Conservation (phyloP, 2,797 vertebrate genomes). For the Lycodopsis pacificus region DNA sequence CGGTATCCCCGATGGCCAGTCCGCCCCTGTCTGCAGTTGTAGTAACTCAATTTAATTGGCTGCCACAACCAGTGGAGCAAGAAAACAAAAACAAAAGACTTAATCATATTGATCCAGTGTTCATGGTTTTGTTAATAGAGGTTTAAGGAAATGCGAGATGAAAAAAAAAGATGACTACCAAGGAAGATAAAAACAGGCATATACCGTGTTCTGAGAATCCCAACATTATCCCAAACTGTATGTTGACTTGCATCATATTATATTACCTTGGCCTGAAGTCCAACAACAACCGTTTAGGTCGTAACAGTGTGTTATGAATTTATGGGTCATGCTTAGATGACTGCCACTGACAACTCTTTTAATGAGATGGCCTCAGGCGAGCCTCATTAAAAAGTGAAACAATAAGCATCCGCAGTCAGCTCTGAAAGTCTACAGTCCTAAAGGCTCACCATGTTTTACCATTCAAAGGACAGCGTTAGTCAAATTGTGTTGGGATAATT, state of each 20-base stretch:
- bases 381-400: conserved; percentile 53
- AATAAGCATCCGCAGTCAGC: conserved; percentile 41
- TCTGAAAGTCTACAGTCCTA: conserved; percentile 21
- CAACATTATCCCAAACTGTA: background rate
- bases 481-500: conserved; percentile 26
- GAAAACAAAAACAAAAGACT: conserved; percentile 55
- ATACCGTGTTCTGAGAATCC: conserved; percentile 1
- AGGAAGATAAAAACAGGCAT: conserved; percentile 24
- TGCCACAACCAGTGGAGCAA: conserved; percentile 61
- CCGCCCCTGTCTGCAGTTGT: conserved; percentile 44
- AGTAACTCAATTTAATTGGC: conserved; percentile 71
- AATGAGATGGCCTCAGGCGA: conserved; percentile 53
- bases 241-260: conserved; percentile 30
- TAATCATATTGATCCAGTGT: conserved; percentile 62
- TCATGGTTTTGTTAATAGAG: conserved; percentile 52
- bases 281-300: conserved; percentile 40
- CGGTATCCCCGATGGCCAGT: too few species aligned
- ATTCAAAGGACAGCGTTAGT: conserved; percentile 50
- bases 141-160: conserved; percentile 28
- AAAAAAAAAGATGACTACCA: conserved; percentile 35
- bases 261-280: conserved; percentile 35
- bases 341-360: conserved; percentile 50
- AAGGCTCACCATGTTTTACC: conserved; percentile 30
- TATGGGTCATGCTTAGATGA: conserved; percentile 51
- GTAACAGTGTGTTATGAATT: conserved; percentile 35